Evolutionary conservation across 2,888 invertebrate genomes (phyloP).

Genomic region (Camponotus fellah): DNA sequence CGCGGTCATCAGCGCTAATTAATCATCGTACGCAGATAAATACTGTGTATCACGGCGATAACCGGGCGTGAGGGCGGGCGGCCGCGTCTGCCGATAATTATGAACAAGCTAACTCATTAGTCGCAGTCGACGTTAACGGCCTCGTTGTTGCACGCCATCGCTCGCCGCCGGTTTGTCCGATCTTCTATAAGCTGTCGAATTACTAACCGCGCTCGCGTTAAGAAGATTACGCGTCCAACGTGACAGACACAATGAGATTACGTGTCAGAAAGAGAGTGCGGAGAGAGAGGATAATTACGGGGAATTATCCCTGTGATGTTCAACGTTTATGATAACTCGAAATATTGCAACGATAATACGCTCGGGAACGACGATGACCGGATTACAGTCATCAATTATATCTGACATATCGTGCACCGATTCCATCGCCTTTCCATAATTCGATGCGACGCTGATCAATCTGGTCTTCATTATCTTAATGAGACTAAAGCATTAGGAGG

Average conservation of each 20-base stretch:
- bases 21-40: conserved; percentile 73
- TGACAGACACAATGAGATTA: conserved; percentile 14
- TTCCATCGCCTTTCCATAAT: conserved; percentile 39
- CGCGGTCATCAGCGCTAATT: conserved; percentile 74
- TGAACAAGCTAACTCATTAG: conserved; percentile 76
- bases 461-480: conserved; percentile 21
- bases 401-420: conserved; percentile 1
- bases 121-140: conserved; percentile 71
- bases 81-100: conserved; percentile 74
- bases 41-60: conserved; percentile 66
- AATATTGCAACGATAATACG: conserved; percentile 20
- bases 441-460: conserved; percentile 28
- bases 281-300: neutral
- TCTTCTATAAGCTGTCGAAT: conserved; percentile 55
- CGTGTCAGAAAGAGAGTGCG: neutral
- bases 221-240: conserved; percentile 40
- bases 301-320: conserved; percentile 26
- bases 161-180: conserved; percentile 39
- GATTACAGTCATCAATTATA: conserved; percentile 48
- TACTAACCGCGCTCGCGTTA: conserved; percentile 57
- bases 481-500: conserved; percentile 19
- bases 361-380: conserved; percentile 11
- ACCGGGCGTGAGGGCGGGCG: conserved; percentile 49
- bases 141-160: conserved; percentile 44
- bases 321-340: conserved; percentile 37